A percentile compares a stretch with the other conserved stretches of the same genome.
These are phyloP conservation scores for Paedocypris sp. DNA, from an alignment of 2,113 vertebrate genomes.

Conservation along the genomic window DNA sequence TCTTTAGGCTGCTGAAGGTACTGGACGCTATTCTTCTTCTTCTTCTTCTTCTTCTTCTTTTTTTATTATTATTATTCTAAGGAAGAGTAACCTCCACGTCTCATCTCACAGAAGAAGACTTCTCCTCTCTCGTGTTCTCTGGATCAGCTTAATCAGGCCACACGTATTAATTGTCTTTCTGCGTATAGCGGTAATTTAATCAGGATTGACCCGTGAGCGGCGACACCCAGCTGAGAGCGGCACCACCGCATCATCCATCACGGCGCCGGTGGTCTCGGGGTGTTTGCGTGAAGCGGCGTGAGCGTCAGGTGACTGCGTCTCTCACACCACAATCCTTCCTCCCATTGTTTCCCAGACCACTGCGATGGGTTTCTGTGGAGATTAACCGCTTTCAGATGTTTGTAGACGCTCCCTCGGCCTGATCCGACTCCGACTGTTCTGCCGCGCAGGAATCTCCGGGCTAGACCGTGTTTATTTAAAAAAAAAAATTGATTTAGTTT, in stretches of 20 bases:
- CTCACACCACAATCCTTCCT: no score
- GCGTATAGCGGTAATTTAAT: constrained; percentile 75
- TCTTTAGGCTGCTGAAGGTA: no score
- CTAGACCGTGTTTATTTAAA: no score
- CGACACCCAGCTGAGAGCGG: constrained; percentile 72
- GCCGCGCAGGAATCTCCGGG: no score
- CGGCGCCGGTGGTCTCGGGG: constrained; percentile 53
- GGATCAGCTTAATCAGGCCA: constrained; percentile 67
- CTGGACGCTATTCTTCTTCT: no score
- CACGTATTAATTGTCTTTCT: constrained; percentile 75
- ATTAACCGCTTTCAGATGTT: constrained; percentile 24
- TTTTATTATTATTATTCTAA: no score
- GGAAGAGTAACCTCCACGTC: no score
- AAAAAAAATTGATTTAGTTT: no score
- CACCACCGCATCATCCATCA: constrained; percentile 80
- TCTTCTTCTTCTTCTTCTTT: no score
- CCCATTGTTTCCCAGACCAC: constrained; percentile 13
- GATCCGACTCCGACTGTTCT: no score
- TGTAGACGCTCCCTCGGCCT: neutral
- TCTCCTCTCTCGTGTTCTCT: constrained; percentile 37
- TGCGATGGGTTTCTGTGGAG: constrained; percentile 9
- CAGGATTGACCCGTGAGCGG: constrained; percentile 72
- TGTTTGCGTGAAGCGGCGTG: constrained; percentile 35
- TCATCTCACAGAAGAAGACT: neutral
- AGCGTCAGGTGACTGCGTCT: constrained; percentile 49